phyloP scores from a whole-genome alignment of 2,888 invertebrate genomes.

The Zygothrica quintamaculata region DNA sequence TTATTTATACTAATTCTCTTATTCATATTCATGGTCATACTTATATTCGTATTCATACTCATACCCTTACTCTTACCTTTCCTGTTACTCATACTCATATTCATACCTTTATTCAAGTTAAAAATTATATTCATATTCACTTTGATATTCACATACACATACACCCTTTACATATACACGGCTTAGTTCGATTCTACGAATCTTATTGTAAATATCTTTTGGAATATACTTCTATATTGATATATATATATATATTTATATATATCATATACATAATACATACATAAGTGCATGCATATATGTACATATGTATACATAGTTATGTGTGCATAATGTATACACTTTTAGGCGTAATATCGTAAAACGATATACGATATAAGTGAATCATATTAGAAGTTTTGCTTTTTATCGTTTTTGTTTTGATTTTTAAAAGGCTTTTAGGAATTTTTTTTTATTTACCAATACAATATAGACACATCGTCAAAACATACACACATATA shows the following conservation, averaged over 20 bases:
- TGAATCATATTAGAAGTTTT: background rate
- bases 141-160: conserved; percentile 22
- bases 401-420: background rate
- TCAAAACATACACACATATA: conserved; percentile 12
- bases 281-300: background rate
- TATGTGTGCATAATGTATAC: background rate
- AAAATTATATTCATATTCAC: conserved; percentile 13
- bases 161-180: conserved; percentile 4
- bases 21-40: too few species aligned
- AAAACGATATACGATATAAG: background rate
- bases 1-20: too few species aligned
- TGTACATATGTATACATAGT: background rate
- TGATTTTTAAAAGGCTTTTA: conserved; percentile 23
- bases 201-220: conserved; percentile 36
- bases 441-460: conserved; percentile 8
- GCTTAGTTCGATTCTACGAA: background rate
- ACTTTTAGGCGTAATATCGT: too few species aligned
- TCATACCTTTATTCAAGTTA: too few species aligned
- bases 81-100: too few species aligned
- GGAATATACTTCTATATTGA: background rate
- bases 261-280: background rate
- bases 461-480: conserved; percentile 17
- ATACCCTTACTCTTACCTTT: too few species aligned
- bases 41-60: conserved; percentile 16
- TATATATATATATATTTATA: background rate